Percentiles rank a stretch among this genome's conserved stretches.
These are phyloP conservation scores for Sceloporus undulatus DNA, from an alignment of 2,113 vertebrate species.

Conservation along the genomic window DNA sequence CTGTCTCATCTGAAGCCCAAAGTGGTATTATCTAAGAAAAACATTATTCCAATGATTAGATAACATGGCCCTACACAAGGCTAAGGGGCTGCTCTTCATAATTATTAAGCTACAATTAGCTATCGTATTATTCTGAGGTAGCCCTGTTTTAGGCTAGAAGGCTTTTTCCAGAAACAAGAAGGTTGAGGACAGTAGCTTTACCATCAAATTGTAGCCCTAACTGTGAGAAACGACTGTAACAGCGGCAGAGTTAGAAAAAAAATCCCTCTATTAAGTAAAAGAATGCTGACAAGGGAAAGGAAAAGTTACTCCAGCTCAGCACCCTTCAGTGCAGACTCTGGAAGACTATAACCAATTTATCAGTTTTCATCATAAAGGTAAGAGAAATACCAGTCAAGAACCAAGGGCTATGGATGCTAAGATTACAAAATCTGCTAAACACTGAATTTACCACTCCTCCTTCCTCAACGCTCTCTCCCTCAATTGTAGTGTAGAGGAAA, in stretches of 20 bases:
- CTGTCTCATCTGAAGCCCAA: neutral
- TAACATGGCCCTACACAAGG: neutral
- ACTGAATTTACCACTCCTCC: slow-evolving; percentile 23
- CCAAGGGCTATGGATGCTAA: slow-evolving; percentile 43
- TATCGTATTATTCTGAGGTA: neutral
- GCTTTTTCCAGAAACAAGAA: neutral
- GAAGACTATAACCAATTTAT: slow-evolving; percentile 62
- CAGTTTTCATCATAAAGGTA: slow-evolving; percentile 49
- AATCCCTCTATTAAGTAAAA: slow-evolving; percentile 49
- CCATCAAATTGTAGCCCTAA: neutral
- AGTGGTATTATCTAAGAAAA: neutral
- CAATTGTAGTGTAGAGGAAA: slow-evolving; percentile 58
- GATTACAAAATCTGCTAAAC: slow-evolving; percentile 44
- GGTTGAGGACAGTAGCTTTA: neutral
- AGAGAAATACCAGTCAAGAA: slow-evolving; percentile 4
- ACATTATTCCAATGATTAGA: neutral
- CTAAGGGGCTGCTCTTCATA: neutral
- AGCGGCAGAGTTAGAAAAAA: neutral
- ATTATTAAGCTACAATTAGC: neutral
- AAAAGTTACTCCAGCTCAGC: slow-evolving; percentile 28
- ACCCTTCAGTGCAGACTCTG: slow-evolving; percentile 51
- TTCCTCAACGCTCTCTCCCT: slow-evolving; percentile 44
- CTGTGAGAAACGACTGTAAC: neutral
- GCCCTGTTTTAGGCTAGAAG: neutral
- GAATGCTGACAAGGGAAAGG: slow-evolving; percentile 50